Conservation (phyloP, 2,113 vertebrate genomes). For the Podilymbus podiceps region DNA sequence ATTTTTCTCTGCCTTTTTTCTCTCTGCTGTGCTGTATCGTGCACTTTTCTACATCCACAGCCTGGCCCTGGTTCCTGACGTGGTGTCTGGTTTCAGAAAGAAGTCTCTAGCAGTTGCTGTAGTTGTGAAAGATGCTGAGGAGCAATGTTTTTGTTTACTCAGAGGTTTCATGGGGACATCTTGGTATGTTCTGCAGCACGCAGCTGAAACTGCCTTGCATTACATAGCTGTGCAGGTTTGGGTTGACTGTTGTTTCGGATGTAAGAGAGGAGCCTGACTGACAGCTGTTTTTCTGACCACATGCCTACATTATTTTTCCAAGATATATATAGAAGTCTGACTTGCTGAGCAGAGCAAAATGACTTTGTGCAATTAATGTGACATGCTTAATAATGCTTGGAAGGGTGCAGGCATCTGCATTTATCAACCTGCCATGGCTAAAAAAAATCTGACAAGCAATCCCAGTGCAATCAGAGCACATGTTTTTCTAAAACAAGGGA, state of each 20-base stretch:
- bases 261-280: conserved; percentile 31
- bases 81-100: background rate
- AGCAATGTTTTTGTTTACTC: conserved; percentile 13
- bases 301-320: background rate
- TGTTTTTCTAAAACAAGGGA: background rate
- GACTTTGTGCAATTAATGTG: conserved; percentile 37
- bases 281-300: conserved; percentile 50
- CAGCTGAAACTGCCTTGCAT: background rate
- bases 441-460: background rate
- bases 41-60: background rate
- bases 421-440: background rate
- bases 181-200: background rate
- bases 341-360: conserved; percentile 38
- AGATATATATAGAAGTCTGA: conserved; percentile 25
- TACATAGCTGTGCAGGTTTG: background rate
- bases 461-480: background rate
- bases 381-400: conserved; percentile 36
- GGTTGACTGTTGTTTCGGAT: background rate
- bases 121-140: background rate
- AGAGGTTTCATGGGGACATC: background rate
- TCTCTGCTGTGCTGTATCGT: background rate
- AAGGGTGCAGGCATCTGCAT: conserved; percentile 12
- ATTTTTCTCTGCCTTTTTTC: background rate
- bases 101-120: background rate
- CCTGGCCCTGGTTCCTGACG: background rate